Evolutionary conservation across 1,140 invertebrate genomes (phyloP).

Genomic region (Rhysida immarginata): DNA sequence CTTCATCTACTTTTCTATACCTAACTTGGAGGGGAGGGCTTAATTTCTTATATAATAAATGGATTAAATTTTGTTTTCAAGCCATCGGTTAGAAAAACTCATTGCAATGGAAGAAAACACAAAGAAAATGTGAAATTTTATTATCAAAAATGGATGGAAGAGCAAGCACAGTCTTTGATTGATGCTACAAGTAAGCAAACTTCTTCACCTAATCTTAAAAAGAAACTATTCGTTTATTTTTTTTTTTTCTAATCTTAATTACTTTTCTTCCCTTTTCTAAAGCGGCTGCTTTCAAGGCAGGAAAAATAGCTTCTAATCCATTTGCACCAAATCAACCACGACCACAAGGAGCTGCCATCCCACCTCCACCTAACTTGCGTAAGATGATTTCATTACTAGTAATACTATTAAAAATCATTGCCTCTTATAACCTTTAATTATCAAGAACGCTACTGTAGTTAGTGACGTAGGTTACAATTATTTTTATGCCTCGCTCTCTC

Average conservation of each 20-base stretch:
- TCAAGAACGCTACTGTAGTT: not conserved
- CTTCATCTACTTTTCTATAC: no score
- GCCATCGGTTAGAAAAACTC: constrained; percentile 96
- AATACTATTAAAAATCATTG: no score
- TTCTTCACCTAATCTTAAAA: no score
- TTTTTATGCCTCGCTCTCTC: not conserved
- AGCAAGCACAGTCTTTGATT: constrained; percentile 95
- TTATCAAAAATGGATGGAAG: constrained; percentile 99
- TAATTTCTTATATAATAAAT: no score
- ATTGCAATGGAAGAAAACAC: constrained; percentile 97
- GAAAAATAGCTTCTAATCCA: constrained; percentile 83
- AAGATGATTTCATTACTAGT: no score
- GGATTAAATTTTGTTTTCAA: no score
- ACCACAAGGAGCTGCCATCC: constrained; percentile 40
- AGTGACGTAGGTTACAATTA: not conserved
- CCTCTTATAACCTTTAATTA: no score
- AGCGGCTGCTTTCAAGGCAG: constrained; percentile 83
- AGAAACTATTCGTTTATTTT: constrained; percentile 1
- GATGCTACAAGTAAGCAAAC: constrained; percentile 73
- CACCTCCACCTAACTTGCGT: constrained; percentile 39
- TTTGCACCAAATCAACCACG: constrained; percentile 39
- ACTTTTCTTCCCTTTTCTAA: not conserved
- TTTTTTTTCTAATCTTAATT: no score
- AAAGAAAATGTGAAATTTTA: constrained; percentile 99
- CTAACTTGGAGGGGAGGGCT: no score